Evolutionary conservation across 2,888 invertebrate species (phyloP).

Genomic region (Agrotis exclamationis): DNA sequence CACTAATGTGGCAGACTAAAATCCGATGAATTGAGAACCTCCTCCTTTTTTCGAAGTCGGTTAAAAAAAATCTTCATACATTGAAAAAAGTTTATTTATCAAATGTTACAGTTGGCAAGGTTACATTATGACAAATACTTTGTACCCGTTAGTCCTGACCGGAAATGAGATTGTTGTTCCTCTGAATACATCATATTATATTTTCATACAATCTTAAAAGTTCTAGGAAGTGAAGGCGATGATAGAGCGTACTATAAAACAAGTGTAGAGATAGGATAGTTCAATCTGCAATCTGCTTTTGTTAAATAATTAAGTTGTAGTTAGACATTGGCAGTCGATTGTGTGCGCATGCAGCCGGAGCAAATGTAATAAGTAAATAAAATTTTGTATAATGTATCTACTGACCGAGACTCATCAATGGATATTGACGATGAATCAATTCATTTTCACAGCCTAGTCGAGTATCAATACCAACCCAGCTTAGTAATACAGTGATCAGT

Average conservation of each 20-base stretch:
- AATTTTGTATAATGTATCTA: not conserved
- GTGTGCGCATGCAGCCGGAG: not conserved
- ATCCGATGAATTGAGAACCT: no score
- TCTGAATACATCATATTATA: slow-evolving; percentile 49
- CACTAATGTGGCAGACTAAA: no score
- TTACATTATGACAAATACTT: slow-evolving; percentile 60
- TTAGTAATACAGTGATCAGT: not conserved
- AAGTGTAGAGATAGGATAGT: slow-evolving; percentile 17
- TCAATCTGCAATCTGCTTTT: slow-evolving; percentile 21
- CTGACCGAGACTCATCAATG: not conserved
- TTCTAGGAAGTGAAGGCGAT: slow-evolving; percentile 21
- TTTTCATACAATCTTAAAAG: slow-evolving; percentile 41
- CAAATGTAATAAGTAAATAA: not conserved
- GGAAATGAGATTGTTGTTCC: slow-evolving; percentile 63
- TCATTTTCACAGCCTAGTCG: not conserved
- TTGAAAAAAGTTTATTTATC: slow-evolving; percentile 65
- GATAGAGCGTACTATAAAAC: slow-evolving; percentile 19
- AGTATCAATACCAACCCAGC: not conserved
- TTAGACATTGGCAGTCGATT: not conserved
- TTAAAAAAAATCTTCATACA: slow-evolving; percentile 14
- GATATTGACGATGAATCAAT: not conserved
- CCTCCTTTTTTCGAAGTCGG: no score
- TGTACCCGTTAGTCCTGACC: slow-evolving; percentile 63
- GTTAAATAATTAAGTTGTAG: not conserved
- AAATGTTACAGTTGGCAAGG: slow-evolving; percentile 68